These are phyloP conservation scores for Adineta ricciae DNA, from an alignment of 2,888 invertebrate species.

Conservation along the genomic window DNA sequence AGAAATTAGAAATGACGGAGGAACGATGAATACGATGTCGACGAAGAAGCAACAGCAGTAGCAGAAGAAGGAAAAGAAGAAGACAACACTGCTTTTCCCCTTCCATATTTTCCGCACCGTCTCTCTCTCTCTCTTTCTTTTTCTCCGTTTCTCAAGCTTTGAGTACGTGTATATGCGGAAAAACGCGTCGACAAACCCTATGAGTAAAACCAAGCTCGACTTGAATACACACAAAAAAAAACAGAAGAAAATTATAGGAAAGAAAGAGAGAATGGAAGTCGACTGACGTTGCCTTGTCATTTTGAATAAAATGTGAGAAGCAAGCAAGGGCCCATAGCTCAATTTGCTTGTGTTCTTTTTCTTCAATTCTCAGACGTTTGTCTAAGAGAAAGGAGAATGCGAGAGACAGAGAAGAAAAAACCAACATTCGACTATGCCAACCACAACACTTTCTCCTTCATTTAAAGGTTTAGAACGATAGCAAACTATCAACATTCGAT, in stretches of 20 bases:
- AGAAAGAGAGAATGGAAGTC: not conserved
- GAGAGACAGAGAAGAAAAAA: not conserved
- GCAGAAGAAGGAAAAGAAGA: not conserved
- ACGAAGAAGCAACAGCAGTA: too few relatives aligned
- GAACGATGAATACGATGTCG: not conserved
- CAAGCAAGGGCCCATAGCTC: not conserved
- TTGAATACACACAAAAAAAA: not conserved
- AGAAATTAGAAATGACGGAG: not conserved
- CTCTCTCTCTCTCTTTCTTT: not conserved
- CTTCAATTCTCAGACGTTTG: not conserved
- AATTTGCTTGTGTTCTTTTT: not conserved
- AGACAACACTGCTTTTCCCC: not conserved
- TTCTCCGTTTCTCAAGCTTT: not conserved
- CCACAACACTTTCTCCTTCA: not conserved
- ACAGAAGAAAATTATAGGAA: not conserved
- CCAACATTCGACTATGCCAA: not conserved
- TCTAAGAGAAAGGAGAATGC: not conserved
- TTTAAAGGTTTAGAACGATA: not conserved
- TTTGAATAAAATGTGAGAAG: constrained; percentile 9
- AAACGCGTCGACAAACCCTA: not conserved
- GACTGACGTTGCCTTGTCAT: constrained; percentile 9
- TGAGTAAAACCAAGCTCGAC: not conserved
- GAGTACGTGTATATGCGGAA: not conserved
- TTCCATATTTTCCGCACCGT: not conserved
- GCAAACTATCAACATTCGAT: not conserved